Base-by-base conservation (phyloP, 2,888 invertebrate species). In the Fragum whitleyi region DNA sequence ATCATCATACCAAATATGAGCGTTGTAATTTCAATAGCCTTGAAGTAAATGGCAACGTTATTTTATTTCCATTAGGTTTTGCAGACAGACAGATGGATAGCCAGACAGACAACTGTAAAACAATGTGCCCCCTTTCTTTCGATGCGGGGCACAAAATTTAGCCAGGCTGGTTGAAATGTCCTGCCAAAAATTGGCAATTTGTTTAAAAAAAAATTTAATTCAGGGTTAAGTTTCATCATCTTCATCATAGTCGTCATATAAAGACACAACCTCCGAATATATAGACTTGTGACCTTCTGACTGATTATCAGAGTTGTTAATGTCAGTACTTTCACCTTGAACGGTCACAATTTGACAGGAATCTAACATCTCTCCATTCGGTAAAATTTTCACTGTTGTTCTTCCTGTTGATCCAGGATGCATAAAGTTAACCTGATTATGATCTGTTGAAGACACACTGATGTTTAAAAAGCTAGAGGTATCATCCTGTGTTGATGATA, bases 391-490 rank as follows among this genome's bases (percentile, higher is more conserved):
- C 14, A 47, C 2, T 47, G 47, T 3, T 3, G 47, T n/a, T 3
- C 47, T 14, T 19, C 2, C 47, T 47, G 47, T 16, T 16, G 26
- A 11, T 65, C 36, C 42, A 14, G 47, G 21, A 69, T 69, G 47
- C 7, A 65, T 42, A 21, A 73, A 21, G 7, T 29, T 21, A 0
- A 73, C 21, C n/a, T 39, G 57, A 53, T 19, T 73, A 19, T 65
- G 39, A 47, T 77, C 67, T 23, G 65, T 62, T 6, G 72, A 67
- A 7, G 55, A 71, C 26, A 72, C 57, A 67, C 71, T 71, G 36
- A 77, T 71, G 32, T 77, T 77, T 26, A 77, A n/a, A 32, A 72
- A 77, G 47, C 55, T 77, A 39, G 77, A 72, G 55, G 65, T 70
- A n/a, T 77, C 72, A 9, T 47, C 39, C 51, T 26, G n/a, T 14